Evolutionary conservation across 53 echinoderm and acorn worm genomes (phyloP), one percentile per base, ranked within the genome.

Genomic region (Astropecten irregularis): DNA sequence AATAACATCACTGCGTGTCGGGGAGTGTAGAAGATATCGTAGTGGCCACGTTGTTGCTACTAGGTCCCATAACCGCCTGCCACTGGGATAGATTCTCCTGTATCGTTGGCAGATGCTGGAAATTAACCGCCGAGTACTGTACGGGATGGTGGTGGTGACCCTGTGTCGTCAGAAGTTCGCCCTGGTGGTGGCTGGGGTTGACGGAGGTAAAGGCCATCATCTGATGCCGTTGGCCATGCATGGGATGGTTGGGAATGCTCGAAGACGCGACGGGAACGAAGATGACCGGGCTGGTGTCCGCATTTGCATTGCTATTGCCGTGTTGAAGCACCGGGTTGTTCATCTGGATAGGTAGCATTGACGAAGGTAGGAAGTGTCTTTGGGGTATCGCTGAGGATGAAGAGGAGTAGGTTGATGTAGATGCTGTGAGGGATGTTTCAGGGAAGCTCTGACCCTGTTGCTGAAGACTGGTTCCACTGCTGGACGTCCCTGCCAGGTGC

Each of bases 1-100:
- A n/a, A n/a, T n/a, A 63, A 63, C 63, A 37, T 49, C 33, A 79
- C 62, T 79, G 23, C 1, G 62, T n/a, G 44, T 79, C 62, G 4
- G 74, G 57, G 21, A 37, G 35, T 6, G 35, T 51, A 11, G 79
- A 30, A 19, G 60, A 60, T 35, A 79, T 44, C 19, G 77, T 61
- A 2, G 79, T 60, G 62, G 49, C 47, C 30, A 79, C 79, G 61
- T 30, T 79, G 35, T 35, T 40, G 37, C 25, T 46, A 38, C 42
- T 44, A n/a, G 79, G 61, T n/a, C 42, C 79, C 27, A 79, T 40
- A 33, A 79, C 47, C 2, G 79, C n/a, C 62, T 79, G 79, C 79
- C 60, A 62, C 21, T 79, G 79, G 79, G 61, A 61, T 16, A 57
- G 73, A 63, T 85, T 85, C 76, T 85, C 86, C 66, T 85, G 86